Conservation (phyloP, 2,888 invertebrate species). For the Drymonia ruficornis region DNA sequence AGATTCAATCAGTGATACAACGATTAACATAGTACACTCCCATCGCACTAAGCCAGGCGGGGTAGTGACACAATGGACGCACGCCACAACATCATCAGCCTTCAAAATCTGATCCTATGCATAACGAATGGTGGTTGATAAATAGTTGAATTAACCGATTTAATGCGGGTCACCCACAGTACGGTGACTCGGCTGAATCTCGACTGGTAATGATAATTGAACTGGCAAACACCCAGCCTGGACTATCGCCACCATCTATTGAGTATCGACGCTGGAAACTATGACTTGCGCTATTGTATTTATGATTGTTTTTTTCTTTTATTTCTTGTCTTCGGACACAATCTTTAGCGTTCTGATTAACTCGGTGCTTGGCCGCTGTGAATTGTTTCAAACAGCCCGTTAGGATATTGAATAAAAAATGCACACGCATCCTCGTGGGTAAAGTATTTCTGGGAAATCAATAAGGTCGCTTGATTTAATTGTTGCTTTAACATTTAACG, state of each 20-base stretch:
- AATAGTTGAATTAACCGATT: slow-evolving; percentile 85
- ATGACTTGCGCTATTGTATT: slow-evolving; percentile 82
- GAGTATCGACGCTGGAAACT: slow-evolving; percentile 71
- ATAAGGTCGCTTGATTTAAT: slow-evolving; percentile 17
- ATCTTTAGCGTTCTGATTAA: slow-evolving; percentile 84
- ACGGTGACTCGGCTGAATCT: slow-evolving; percentile 76
- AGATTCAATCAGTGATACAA: slow-evolving; percentile 71
- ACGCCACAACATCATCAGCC: slow-evolving; percentile 82
- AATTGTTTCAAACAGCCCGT: slow-evolving; percentile 72
- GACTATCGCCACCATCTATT: slow-evolving; percentile 77
- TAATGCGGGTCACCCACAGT: slow-evolving; percentile 84
- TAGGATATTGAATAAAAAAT: slow-evolving; percentile 63
- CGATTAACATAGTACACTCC: slow-evolving; percentile 80
- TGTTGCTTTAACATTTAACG: slow-evolving; percentile 14
- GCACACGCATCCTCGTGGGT: slow-evolving; percentile 19
- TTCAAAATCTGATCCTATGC: slow-evolving; percentile 83
- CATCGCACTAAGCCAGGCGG: slow-evolving; percentile 77
- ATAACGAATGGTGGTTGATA: slow-evolving; percentile 82
- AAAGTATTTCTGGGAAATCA: slow-evolving; percentile 24
- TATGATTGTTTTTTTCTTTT: slow-evolving; percentile 78
- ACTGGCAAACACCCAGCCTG: slow-evolving; percentile 83
- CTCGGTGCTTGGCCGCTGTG: slow-evolving; percentile 79
- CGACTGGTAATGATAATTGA: slow-evolving; percentile 82
- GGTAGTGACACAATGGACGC: slow-evolving; percentile 60
- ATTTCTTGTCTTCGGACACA: slow-evolving; percentile 81